Conservation (phyloP, 2,113 vertebrate genomes). For the Ondatra zibethicus region DNA sequence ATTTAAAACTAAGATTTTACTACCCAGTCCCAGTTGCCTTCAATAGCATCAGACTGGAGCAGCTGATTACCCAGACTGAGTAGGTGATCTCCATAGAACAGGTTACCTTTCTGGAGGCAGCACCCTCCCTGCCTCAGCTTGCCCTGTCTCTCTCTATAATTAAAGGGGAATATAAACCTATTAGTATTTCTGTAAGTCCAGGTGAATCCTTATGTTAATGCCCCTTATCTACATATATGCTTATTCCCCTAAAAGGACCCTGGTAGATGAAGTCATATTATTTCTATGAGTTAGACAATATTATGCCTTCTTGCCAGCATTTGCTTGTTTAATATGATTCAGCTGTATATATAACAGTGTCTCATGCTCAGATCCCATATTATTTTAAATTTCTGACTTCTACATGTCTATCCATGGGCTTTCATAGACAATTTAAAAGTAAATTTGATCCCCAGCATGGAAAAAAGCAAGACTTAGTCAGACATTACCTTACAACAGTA, state of each 20-base stretch:
- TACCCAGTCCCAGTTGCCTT: background rate
- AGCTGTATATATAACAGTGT: background rate
- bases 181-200: background rate
- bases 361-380: background rate
- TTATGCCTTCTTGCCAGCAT: background rate
- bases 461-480: background rate
- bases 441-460: background rate
- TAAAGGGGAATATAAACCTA: background rate
- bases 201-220: background rate
- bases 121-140: background rate
- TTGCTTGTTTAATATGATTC: background rate
- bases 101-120: background rate
- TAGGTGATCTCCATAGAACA: background rate
- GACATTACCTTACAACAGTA: background rate
- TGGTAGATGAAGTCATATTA: background rate
- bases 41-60: background rate
- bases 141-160: background rate
- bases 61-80: background rate
- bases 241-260: background rate
- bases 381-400: background rate
- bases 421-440: background rate
- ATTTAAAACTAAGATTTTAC: background rate
- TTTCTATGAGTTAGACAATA: conserved; percentile 19
- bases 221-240: background rate
- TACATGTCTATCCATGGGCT: background rate